Evolutionary conservation across 2,113 vertebrate genomes (phyloP), one percentile per base, ranked within the genome.

Genomic region (Coptodon bakossiorum): DNA sequence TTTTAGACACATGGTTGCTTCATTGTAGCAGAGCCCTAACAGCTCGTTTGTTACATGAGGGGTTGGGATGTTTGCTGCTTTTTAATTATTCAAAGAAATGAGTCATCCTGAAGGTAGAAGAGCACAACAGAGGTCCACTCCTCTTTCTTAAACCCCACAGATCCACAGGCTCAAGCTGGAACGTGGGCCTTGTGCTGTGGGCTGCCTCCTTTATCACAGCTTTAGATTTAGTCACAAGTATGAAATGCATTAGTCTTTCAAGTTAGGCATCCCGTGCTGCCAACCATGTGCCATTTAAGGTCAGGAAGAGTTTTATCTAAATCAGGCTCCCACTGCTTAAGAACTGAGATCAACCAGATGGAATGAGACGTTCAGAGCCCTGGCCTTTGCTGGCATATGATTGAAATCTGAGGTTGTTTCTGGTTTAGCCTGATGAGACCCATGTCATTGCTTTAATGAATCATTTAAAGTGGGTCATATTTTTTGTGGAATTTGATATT

Each of bases 371-470:
- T 63, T 90, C 87, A 13, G 34, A 7, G 54, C 54, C 56, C 78
- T 31, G 66, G 88, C 76, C 87, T 88, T 86, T 24, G 54, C 88
- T 83, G 90, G 89, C 56, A 81, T n/a, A 9, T 63, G 88, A 93
- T 82, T 86, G 85, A 89, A 88, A 86, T 90, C 52, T 29, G 38
- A 80, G 86, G 90, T 88, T 94, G 87, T 83, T 94, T 88, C 82
- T 88, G 86, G 92, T 92, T 93, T 90, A 92, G 86, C 83, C 91
- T 80, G 88, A 90, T 93, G 86, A 90, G 85, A 89, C 88, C 86
- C 89, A 52, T 89, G 68, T 86, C 84, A 61, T 85, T 85, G 79
- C 73, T 36, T 59, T 57, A 63, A 59, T 61, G 7, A 61, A 14
- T 61, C 27, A 68, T 66, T 80, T 84, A 14, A 82, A 24, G 34